phyloP scores from a whole-genome alignment of 2,113 vertebrate genomes.

The Struthidea cinerea region DNA sequence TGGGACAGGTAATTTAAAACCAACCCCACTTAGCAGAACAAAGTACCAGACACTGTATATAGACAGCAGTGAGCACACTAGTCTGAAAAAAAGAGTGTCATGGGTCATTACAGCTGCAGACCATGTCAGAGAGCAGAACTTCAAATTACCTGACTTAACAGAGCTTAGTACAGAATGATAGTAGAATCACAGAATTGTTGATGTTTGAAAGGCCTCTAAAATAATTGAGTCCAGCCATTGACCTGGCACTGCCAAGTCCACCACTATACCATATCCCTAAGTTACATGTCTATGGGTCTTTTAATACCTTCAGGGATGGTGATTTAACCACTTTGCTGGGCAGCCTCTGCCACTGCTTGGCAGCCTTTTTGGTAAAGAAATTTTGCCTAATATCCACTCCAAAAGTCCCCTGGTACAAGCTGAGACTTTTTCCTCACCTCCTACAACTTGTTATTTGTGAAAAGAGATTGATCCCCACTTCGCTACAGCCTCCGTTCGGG shows the following conservation, averaged over 20 bases:
- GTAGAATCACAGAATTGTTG: rapidly evolving
- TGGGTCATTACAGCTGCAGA: background rate
- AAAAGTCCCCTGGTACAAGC: background rate
- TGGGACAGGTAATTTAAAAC: background rate
- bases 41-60: rapidly evolving
- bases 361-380: background rate
- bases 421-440: background rate
- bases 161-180: background rate
- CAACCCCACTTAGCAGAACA: background rate
- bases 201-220: background rate
- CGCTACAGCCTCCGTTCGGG: background rate
- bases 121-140: background rate
- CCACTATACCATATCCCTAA: background rate
- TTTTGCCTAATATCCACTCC: background rate
- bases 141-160: background rate
- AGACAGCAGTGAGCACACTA: background rate
- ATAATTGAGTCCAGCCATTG: background rate
- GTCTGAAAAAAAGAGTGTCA: background rate
- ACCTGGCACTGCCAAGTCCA: background rate
- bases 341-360: background rate
- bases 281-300: background rate
- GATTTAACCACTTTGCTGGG: background rate
- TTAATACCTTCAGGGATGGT: background rate
- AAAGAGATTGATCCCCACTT: background rate
- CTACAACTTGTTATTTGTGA: background rate